These are phyloP conservation scores for Gobionotothen gibberifrons DNA, from an alignment of 2,797 vertebrate species.

Conservation along the genomic window DNA sequence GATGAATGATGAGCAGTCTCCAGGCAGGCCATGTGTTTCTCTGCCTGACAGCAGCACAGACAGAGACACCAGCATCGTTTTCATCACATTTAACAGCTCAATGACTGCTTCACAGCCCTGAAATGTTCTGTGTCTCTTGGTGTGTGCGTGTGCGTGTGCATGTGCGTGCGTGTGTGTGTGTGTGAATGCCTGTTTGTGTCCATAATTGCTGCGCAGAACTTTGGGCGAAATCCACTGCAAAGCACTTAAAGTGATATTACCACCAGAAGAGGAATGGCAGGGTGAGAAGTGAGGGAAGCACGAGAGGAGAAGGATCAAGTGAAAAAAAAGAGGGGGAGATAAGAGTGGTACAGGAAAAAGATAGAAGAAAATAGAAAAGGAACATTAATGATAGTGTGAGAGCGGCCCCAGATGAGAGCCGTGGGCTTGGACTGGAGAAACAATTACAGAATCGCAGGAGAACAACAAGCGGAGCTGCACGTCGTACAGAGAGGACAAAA, in stretches of 20 bases:
- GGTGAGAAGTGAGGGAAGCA: too few species aligned
- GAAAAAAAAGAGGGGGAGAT: neutral
- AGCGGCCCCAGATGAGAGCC: constrained; percentile 23
- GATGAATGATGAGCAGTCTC: constrained; percentile 56
- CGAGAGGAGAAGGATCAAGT: constrained; percentile 8
- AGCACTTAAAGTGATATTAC: constrained; percentile 35
- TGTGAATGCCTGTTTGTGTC: constrained; percentile 37
- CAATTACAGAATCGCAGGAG: constrained; percentile 18
- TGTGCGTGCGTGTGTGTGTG: constrained; percentile 17
- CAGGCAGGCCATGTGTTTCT: constrained; percentile 40
- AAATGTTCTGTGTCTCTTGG: constrained; percentile 47
- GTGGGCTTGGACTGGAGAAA: constrained; percentile 26
- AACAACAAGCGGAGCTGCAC: constrained; percentile 1
- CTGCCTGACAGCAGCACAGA: constrained; percentile 44
- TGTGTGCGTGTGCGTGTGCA: constrained; percentile 44
- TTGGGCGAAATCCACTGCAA: constrained; percentile 49
- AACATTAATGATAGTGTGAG: constrained; percentile 32
- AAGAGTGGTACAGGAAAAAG: neutral
- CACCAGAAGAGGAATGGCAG: neutral
- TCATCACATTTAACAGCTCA: constrained; percentile 70
- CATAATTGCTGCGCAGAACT: constrained; percentile 51
- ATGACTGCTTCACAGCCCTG: constrained; percentile 54
- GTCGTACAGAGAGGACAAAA: constrained; percentile 3
- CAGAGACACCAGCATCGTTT: constrained; percentile 48
- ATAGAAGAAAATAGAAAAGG: neutral